phyloP scores from a whole-genome alignment of 2,797 vertebrate genomes.

The Pseudochirops corinnae region DNA sequence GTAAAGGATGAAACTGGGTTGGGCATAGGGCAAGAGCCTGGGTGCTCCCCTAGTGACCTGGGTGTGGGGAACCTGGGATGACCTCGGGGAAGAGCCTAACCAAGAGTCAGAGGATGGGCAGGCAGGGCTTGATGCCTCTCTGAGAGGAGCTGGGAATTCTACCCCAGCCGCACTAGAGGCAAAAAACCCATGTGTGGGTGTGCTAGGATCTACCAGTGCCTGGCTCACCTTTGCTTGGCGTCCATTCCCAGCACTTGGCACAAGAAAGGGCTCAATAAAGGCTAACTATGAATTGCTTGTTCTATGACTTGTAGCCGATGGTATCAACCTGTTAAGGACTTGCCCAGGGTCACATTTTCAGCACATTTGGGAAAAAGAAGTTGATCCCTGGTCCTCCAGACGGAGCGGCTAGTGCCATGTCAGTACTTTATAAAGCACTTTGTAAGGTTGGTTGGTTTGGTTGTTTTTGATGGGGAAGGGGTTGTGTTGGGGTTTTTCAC shows the following conservation, averaged over 20 bases:
- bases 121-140: not conserved
- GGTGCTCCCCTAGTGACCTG: not conserved
- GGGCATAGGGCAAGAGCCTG: not conserved
- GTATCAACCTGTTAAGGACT: not conserved
- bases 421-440: not conserved
- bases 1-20: not conserved
- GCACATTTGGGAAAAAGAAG: not conserved
- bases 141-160: not conserved
- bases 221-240: not conserved
- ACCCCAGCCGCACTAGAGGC: too few relatives aligned
- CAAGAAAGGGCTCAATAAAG: not conserved
- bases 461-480: too few relatives aligned
- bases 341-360: not conserved
- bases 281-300: not conserved
- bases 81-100: not conserved
- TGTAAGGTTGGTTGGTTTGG: too few relatives aligned
- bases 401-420: not conserved
- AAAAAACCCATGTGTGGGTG: not conserved
- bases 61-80: not conserved
- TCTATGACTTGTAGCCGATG: not conserved
- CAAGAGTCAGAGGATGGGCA: not conserved
- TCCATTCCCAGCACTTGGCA: not conserved
- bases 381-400: not conserved
- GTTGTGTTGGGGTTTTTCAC: not conserved
- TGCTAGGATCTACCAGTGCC: not conserved